phyloP scores from a whole-genome alignment of 2,888 invertebrate species.

The Eupithecia exiguata region DNA sequence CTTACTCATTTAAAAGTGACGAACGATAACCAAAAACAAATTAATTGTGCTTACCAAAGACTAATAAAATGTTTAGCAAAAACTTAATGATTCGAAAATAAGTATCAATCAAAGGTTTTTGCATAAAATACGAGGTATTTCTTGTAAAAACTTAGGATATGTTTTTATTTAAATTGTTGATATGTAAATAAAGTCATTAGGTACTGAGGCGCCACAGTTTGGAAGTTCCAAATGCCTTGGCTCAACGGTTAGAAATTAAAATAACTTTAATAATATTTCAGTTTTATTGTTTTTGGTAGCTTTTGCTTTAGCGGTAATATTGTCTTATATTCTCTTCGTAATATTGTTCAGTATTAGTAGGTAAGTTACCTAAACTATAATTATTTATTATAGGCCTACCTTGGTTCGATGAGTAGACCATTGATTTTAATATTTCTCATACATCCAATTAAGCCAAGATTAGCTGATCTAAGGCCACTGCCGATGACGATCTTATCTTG shows the following conservation, averaged over 20 bases:
- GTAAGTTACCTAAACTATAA: too few relatives aligned
- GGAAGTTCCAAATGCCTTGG: neutral
- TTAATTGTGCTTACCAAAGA: neutral
- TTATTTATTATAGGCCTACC: constrained; percentile 27
- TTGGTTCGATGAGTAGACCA: constrained; percentile 90
- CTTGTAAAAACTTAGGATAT: neutral
- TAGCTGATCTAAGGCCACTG: constrained; percentile 89
- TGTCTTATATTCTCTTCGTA: too few relatives aligned
- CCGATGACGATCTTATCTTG: constrained; percentile 90
- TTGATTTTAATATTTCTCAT: constrained; percentile 95
- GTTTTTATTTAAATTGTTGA: neutral
- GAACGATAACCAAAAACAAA: neutral
- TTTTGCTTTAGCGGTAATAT: neutral
- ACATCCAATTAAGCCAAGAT: constrained; percentile 94
- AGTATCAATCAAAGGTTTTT: neutral
- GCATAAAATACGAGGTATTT: neutral
- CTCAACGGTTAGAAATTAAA: neutral
- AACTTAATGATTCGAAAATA: neutral
- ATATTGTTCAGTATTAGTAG: too few relatives aligned
- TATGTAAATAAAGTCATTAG: neutral
- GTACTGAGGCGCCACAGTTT: neutral
- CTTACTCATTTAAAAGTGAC: neutral
- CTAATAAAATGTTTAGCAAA: neutral
- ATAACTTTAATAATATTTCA: neutral
- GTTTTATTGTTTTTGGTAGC: neutral